Percentiles rank a stretch among this genome's conserved stretches.
phyloP scores from a whole-genome alignment of 2,797 vertebrate species.

The Lacerta agilis region DNA sequence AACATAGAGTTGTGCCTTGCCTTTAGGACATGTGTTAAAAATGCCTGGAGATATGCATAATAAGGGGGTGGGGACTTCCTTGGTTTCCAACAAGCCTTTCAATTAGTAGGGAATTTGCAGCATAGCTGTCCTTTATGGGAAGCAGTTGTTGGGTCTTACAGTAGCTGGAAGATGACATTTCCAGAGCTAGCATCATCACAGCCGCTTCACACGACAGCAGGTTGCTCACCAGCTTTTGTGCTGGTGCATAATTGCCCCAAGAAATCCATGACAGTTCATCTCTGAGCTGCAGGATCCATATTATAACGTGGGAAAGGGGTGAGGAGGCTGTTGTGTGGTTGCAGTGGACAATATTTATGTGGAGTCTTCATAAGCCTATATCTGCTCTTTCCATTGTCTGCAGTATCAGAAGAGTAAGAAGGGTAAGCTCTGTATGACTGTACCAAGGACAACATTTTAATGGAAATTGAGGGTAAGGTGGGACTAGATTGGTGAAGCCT shows the following conservation, averaged over 20 bases:
- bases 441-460: background rate
- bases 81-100: background rate
- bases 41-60: background rate
- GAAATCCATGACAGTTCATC: background rate
- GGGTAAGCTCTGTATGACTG: background rate
- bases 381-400: background rate
- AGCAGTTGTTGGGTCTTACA: no score
- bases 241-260: background rate
- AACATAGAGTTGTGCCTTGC: background rate
- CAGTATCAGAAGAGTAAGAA: background rate
- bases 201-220: background rate
- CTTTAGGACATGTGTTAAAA: background rate
- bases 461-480: background rate
- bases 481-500: background rate
- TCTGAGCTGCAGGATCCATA: background rate
- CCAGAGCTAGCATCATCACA: background rate
- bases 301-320: background rate
- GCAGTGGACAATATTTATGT: background rate
- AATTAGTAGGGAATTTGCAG: background rate
- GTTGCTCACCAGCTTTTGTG: background rate
- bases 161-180: background rate
- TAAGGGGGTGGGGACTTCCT: background rate
- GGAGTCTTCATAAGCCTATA: background rate
- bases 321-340: background rate
- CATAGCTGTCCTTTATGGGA: background rate